Percentiles rank a stretch among this genome's conserved stretches.
Conservation (phyloP, 2,888 invertebrate species). For the Blera fallax region DNA sequence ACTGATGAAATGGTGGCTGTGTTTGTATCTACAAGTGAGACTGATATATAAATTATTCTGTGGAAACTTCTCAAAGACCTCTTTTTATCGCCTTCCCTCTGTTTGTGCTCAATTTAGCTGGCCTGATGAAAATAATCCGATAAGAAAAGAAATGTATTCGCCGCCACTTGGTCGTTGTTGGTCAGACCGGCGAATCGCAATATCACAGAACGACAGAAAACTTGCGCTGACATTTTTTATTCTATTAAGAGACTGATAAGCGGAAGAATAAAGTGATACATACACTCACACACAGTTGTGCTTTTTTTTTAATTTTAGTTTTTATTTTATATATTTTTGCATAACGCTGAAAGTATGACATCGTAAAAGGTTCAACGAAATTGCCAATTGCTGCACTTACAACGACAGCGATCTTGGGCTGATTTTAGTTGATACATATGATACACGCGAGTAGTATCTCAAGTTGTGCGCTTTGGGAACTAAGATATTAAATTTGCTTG, state of each 20-base stretch:
- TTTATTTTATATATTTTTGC: constrained; percentile 34
- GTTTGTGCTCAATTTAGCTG: constrained; percentile 38
- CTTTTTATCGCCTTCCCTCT: neutral
- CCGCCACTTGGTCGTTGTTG: constrained; percentile 31
- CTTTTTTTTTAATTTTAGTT: constrained; percentile 25
- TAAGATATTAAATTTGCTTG: neutral
- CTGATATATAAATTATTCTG: constrained; percentile 34
- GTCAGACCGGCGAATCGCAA: constrained; percentile 19
- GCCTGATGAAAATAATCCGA: constrained; percentile 59
- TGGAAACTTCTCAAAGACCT: constrained; percentile 34
- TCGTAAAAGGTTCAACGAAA: constrained; percentile 58
- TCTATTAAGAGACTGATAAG: constrained; percentile 64
- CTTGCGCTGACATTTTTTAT: constrained; percentile 24
- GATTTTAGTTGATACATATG: neutral
- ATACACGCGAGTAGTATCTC: no score
- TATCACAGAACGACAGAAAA: constrained; percentile 20
- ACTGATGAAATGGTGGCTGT: neutral
- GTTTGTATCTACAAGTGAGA: constrained; percentile 16
- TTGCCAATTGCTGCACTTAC: constrained; percentile 45
- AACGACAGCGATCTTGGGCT: constrained; percentile 11
- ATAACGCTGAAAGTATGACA: constrained; percentile 36
- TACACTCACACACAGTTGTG: constrained; percentile 14
- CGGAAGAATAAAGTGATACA: constrained; percentile 61
- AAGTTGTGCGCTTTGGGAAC: neutral
- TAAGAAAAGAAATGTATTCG: constrained; percentile 63